Evolutionary conservation across 1,140 invertebrate genomes (phyloP).

Genomic region (Drosophila rhopaloa): DNA sequence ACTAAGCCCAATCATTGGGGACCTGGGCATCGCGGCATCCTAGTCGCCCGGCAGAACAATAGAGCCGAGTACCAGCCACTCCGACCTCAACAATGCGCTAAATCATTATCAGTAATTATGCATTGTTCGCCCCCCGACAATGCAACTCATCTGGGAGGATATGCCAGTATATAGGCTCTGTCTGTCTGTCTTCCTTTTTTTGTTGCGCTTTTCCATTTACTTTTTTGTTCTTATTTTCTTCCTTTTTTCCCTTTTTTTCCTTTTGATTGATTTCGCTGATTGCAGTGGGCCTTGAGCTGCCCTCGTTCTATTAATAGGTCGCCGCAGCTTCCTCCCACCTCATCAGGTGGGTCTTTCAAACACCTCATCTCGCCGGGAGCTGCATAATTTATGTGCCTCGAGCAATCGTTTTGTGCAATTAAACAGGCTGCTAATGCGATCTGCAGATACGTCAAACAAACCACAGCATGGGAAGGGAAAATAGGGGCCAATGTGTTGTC

Average conservation of each 20-base stretch:
- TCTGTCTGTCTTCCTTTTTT: background rate
- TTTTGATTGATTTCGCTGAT: constrained; percentile 75
- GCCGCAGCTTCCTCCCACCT: background rate
- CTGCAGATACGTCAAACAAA: constrained; percentile 18
- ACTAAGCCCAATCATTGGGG: constrained; percentile 60
- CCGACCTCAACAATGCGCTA: constrained; percentile 65
- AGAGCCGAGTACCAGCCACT: constrained; percentile 33
- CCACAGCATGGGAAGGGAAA: background rate
- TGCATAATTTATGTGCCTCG: constrained; percentile 20
- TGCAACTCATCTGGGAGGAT: constrained; percentile 27
- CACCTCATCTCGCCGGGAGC: constrained; percentile 10
- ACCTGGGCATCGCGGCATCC: constrained; percentile 7
- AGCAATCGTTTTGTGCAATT: constrained; percentile 46
- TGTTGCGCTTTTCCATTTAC: constrained; percentile 28
- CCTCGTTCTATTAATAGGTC: constrained; percentile 44
- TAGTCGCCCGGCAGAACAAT: constrained; percentile 56
- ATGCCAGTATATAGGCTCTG: constrained; percentile 1
- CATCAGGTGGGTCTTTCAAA: constrained; percentile 7
- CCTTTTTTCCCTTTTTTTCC: constrained; percentile 10
- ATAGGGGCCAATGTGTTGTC: constrained; percentile 14
- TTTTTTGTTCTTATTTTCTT: constrained; percentile 10
- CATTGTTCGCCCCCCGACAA: constrained; percentile 60
- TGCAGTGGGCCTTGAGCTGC: constrained; percentile 71
- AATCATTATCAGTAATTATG: constrained; percentile 82
- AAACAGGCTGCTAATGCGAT: constrained; percentile 57